Base-by-base conservation (phyloP, 37 sponge, comb jelly and placozoan genomes). In the Diacarnus erythraeanus region DNA sequence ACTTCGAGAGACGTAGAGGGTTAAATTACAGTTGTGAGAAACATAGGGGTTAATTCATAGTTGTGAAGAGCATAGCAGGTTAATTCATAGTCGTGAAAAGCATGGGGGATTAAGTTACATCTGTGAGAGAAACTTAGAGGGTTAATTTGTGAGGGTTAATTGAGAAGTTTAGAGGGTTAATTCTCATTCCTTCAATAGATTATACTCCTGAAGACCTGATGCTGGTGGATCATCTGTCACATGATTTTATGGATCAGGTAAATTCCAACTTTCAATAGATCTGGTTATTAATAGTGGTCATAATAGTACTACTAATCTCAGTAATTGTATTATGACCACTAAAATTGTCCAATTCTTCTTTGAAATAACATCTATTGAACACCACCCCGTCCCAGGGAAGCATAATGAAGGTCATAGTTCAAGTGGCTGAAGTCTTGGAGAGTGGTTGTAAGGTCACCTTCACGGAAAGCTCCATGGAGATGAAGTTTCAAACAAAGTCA, bases 231-330 rank as follows among this genome's bases (percentile, higher is more conserved):
- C 33, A 26, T 20, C 1, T 74, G 35, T 4, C 22, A 20, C 74
- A 74, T 43, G 35, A 74, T 43, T 74, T 74, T 30, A 56, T 15
- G 27, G 74, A 74, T 29, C 22, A 56, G 74, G 74, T 74, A 54
- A 30, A 57, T 42, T 2, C 71, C 41, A 18, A 2, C 15, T 40
- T n/a, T n/a, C n/a, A n/a, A n/a, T n/a, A n/a, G 42, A 10, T 71
- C 42, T 71, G 38, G 12, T 38, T 42, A 3, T 23, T 71, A 42
- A 12, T 25, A n/a, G 22, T 42, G 42, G 21, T 40, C 12, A 3
- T 23, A 42, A 41, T 29, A 68, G 15, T 38, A 21, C 18, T 68
- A 30, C 42, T 71, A 8, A 26, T 27, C n/a, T 61, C 20, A 6
- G 21, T 29, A 25, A 23, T 61, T 23, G 9, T 29, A 15, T 27